A percentile compares a stretch with the other conserved stretches of the same genome.
These are phyloP conservation scores for Ctenoplectra terminalis DNA, from an alignment of 1,140 invertebrate species.

Conservation along the genomic window DNA sequence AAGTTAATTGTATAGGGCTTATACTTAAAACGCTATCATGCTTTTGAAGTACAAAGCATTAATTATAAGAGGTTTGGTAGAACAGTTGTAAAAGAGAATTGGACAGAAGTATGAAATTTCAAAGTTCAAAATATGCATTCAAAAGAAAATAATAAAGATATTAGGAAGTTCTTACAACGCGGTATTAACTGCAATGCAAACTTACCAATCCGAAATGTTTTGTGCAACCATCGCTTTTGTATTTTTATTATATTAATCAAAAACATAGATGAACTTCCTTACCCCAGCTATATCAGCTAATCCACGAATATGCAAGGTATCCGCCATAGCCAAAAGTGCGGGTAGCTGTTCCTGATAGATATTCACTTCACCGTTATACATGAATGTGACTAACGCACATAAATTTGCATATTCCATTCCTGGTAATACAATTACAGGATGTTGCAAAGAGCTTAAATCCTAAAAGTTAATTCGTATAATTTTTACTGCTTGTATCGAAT, in stretches of 20 bases:
- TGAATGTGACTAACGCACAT: conserved; percentile 92
- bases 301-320: conserved; percentile 93
- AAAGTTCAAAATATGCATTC: conserved; percentile 34
- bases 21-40: conserved; percentile 32
- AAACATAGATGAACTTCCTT: conserved; percentile 67
- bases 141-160: conserved; percentile 30
- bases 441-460: conserved; percentile 88
- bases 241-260: conserved; percentile 34
- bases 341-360: conserved; percentile 92
- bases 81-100: conserved; percentile 44
- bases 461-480: conserved; percentile 75
- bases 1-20: conserved; percentile 31
- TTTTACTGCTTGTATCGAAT: neutral
- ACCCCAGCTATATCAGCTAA: conserved; percentile 91
- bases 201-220: conserved; percentile 35
- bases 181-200: conserved; percentile 17
- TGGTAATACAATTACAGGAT: conserved; percentile 92
- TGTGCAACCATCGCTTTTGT: neutral
- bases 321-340: conserved; percentile 91
- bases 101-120: conserved; percentile 26
- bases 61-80: conserved; percentile 54
- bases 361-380: conserved; percentile 96
- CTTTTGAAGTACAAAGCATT: conserved; percentile 39
- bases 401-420: conserved; percentile 91
- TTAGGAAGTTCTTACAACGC: conserved; percentile 16